Percentiles rank a stretch among this genome's conserved stretches.
phyloP scores from a whole-genome alignment of 2,113 vertebrate genomes.

The Epinephelus cyanopodus region DNA sequence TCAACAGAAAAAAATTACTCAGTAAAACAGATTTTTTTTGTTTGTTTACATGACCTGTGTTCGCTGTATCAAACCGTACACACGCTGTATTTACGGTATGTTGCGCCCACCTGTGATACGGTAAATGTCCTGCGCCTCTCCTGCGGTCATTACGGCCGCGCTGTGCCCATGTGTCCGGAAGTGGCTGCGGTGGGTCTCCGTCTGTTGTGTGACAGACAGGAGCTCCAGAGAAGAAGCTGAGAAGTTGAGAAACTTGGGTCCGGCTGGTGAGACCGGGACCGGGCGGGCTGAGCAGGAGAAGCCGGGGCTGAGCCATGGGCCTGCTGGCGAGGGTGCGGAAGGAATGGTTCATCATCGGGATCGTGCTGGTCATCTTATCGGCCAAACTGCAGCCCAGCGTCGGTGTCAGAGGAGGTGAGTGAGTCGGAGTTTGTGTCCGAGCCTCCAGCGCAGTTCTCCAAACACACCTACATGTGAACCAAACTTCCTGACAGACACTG shows the following conservation, averaged over 20 bases:
- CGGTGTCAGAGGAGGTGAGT: conserved; percentile 93
- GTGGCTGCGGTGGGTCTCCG: background rate
- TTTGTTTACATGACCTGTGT: background rate
- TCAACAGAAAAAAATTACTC: too few species aligned
- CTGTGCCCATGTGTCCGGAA: conserved; percentile 70
- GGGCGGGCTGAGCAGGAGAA: conserved; percentile 27
- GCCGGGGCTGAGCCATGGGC: conserved; percentile 86
- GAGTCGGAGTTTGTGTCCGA: background rate
- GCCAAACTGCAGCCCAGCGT: conserved; percentile 90
- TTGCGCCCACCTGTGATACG: background rate
- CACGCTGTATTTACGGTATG: background rate
- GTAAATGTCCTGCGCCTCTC: conserved; percentile 9
- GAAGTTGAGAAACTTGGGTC: conserved; percentile 22
- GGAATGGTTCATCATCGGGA: conserved; percentile 96
- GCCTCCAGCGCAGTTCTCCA: background rate
- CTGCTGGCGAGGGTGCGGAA: conserved; percentile 88
- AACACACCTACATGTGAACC: too few species aligned
- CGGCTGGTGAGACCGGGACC: conserved; percentile 27
- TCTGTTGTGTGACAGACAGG: conserved; percentile 22
- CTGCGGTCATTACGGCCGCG: conserved; percentile 3
- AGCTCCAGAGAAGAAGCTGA: background rate
- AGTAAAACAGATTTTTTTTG: too few species aligned
- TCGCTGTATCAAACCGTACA: too few species aligned
- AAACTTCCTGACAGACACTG: background rate
- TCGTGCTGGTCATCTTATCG: conserved; percentile 90